phyloP scores from a whole-genome alignment of 2,888 invertebrate genomes.

The Mylabris sibirica region DNA sequence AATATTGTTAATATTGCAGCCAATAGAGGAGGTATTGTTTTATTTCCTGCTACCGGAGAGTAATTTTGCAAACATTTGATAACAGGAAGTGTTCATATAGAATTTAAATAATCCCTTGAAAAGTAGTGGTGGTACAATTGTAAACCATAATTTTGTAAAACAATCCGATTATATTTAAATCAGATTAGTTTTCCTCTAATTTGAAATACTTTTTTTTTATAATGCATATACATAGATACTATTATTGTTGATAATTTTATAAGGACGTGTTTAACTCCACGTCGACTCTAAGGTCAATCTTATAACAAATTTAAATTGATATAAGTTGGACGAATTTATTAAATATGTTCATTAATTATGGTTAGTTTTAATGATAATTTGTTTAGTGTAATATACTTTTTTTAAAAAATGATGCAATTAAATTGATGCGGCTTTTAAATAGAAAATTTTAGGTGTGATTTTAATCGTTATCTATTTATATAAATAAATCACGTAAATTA shows the following conservation, averaged over 20 bases:
- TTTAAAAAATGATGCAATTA: background rate
- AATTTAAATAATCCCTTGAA: conserved; percentile 11
- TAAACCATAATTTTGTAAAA: background rate
- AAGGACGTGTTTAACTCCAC: conserved; percentile 15
- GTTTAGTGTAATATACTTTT: background rate
- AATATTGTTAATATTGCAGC: background rate
- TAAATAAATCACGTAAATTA: background rate
- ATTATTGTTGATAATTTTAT: background rate
- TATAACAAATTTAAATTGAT: conserved; percentile 10
- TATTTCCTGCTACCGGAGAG: conserved; percentile 18
- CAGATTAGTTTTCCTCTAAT: background rate
- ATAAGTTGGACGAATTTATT: conserved; percentile 4
- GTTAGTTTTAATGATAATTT: background rate
- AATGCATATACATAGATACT: background rate
- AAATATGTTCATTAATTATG: background rate
- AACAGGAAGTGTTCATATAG: conserved; percentile 14
- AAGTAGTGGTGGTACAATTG: background rate
- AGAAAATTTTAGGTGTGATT: background rate
- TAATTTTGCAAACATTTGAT: conserved; percentile 8
- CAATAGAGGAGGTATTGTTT: conserved; percentile 8
- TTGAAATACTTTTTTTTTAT: background rate
- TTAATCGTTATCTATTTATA: conserved; percentile 7
- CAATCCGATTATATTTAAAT: background rate
- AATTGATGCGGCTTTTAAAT: background rate
- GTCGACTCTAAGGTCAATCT: conserved; percentile 16